Percentiles rank a stretch among this genome's conserved stretches.
These are phyloP conservation scores for Odontocolon sp. DNA, from an alignment of 2,888 invertebrate species.

Conservation along the genomic window DNA sequence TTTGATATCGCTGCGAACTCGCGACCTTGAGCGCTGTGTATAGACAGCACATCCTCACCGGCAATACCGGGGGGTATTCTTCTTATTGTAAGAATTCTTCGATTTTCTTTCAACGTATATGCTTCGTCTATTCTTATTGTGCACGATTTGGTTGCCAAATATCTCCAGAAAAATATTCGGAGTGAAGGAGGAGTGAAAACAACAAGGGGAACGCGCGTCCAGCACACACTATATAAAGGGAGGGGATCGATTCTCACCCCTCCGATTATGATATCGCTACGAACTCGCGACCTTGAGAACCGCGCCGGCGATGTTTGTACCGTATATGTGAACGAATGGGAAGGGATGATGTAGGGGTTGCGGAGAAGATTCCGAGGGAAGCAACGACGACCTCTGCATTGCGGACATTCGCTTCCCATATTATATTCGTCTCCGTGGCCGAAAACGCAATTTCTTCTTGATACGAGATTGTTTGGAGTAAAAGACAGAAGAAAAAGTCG, in stretches of 20 bases:
- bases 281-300: conserved; percentile 51
- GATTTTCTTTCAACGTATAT: too few relatives aligned
- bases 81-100: too few relatives aligned
- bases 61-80: too few relatives aligned
- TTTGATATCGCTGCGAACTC: conserved; percentile 22
- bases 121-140: too few relatives aligned
- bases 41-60: too few relatives aligned
- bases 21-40: conserved; percentile 52
- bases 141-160: too few relatives aligned
- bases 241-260: conserved; percentile 34
- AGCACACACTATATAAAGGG: not conserved
- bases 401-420: conserved; percentile 52
- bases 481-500: not conserved
- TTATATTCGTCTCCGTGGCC: conserved; percentile 16
- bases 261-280: conserved; percentile 27
- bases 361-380: conserved; percentile 42
- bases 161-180: not conserved
- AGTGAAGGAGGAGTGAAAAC: not conserved
- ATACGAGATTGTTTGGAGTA: not conserved
- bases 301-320: not conserved
- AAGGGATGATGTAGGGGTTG: conserved; percentile 14
- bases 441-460: not conserved
- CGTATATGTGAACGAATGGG: conserved; percentile 5
- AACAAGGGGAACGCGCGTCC: not conserved
- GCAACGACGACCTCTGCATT: conserved; percentile 53